phyloP scores from a whole-genome alignment of 2,888 invertebrate species.

The Suillia variegata region DNA sequence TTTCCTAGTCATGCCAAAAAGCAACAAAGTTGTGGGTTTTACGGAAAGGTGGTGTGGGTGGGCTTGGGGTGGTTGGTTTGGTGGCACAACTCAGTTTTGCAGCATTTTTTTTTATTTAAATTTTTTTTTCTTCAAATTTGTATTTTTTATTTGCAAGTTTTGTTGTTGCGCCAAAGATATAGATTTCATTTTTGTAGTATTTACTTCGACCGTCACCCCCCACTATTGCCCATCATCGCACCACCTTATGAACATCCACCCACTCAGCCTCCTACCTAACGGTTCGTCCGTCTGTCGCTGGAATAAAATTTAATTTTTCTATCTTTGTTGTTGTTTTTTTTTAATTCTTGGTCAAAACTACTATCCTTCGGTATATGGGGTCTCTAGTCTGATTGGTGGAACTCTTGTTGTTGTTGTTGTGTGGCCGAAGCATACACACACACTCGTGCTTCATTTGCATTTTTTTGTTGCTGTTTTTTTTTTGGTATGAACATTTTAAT shows the following conservation, averaged over 20 bases:
- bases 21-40: constrained; percentile 6
- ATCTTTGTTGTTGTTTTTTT: too few species aligned
- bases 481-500: constrained; percentile 2
- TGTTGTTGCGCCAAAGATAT: constrained; percentile 8
- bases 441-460: constrained; percentile 17
- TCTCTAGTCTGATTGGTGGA: neutral
- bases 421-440: constrained; percentile 5
- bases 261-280: neutral
- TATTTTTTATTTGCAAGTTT: too few species aligned
- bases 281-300: neutral
- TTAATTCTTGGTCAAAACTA: constrained; percentile 14
- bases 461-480: too few species aligned
- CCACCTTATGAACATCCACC: neutral
- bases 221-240: neutral
- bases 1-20: constrained; percentile 16
- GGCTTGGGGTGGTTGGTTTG: neutral
- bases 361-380: neutral
- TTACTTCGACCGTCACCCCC: neutral
- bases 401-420: constrained; percentile 8
- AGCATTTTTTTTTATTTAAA: constrained; percentile 8
- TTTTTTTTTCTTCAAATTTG: constrained; percentile 1
- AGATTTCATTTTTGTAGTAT: constrained; percentile 19
- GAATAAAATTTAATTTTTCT: constrained; percentile 12
- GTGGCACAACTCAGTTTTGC: neutral
- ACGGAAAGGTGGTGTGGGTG: neutral